A percentile compares a stretch with the other conserved stretches of the same genome.
Evolutionary conservation across 1,140 invertebrate species (phyloP).

Genomic region (Drosophila lowei): DNA sequence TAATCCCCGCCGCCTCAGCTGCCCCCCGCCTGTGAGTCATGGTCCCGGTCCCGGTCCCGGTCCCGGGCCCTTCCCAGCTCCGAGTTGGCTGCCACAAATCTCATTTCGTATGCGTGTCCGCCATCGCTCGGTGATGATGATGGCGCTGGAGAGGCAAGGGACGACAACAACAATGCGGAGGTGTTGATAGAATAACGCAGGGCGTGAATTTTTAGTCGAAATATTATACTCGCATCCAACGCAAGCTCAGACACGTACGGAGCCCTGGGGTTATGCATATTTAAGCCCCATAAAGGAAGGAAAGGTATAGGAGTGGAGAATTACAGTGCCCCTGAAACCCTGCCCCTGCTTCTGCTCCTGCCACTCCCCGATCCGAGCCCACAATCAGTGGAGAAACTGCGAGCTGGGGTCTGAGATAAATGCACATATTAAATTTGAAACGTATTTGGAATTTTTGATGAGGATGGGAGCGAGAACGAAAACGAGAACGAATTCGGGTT

Average conservation of each 20-base stretch:
- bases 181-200: constrained; percentile 79
- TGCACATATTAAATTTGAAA: constrained; percentile 82
- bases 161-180: constrained; percentile 71
- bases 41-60: constrained; percentile 2
- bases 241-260: constrained; percentile 53
- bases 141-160: constrained; percentile 1
- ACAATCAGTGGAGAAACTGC: constrained; percentile 59
- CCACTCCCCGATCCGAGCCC: background rate
- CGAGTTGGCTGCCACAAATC: constrained; percentile 52
- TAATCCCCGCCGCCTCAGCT: constrained; percentile 16
- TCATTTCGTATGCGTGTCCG: constrained; percentile 74
- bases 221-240: constrained; percentile 47
- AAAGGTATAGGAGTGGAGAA: constrained; percentile 63
- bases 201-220: constrained; percentile 78
- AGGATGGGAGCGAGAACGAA: constrained; percentile 37
- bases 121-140: constrained; percentile 20
- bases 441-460: constrained; percentile 81
- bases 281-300: constrained; percentile 79
- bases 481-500: too few relatives aligned
- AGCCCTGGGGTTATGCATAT: constrained; percentile 74
- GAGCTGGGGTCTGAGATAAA: constrained; percentile 55
- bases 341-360: constrained; percentile 21
- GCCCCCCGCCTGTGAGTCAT: constrained; percentile 37
- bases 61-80: constrained; percentile 5
- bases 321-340: background rate